Conservation (phyloP, 2,113 vertebrate species). For the Leucopsar rothschildi region DNA sequence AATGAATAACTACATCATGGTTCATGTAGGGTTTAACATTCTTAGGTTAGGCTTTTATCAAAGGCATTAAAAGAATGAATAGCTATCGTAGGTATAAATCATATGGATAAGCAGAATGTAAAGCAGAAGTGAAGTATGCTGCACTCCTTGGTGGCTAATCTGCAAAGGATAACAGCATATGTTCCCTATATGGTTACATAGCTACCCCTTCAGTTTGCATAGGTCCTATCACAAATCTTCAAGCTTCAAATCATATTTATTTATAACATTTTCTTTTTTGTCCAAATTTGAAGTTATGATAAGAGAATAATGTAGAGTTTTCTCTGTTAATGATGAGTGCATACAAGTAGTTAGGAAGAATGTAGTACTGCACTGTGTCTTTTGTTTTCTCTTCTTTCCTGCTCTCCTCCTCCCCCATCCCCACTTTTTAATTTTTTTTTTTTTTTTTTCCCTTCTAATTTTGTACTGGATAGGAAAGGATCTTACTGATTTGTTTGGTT, state of each 20-base stretch:
- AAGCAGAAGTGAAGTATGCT: slow-evolving; percentile 8
- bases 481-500: background rate
- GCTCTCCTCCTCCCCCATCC: rapidly evolving
- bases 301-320: background rate
- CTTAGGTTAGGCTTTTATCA: slow-evolving; percentile 49
- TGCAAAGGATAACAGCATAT: background rate
- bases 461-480: background rate
- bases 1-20: slow-evolving; percentile 36
- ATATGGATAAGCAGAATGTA: background rate
- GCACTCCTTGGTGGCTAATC: background rate
- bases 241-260: background rate
- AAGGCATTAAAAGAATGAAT: slow-evolving; percentile 46
- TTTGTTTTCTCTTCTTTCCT: background rate
- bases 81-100: background rate
- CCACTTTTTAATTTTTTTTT: no score
- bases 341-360: background rate
- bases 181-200: background rate
- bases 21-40: slow-evolving; percentile 64
- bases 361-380: background rate
- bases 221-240: background rate
- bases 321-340: background rate
- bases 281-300: background rate
- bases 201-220: background rate
- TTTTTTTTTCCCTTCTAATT: background rate
- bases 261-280: background rate